phyloP scores from a whole-genome alignment of 2,888 invertebrate genomes.

The Syrista parreyssii region DNA sequence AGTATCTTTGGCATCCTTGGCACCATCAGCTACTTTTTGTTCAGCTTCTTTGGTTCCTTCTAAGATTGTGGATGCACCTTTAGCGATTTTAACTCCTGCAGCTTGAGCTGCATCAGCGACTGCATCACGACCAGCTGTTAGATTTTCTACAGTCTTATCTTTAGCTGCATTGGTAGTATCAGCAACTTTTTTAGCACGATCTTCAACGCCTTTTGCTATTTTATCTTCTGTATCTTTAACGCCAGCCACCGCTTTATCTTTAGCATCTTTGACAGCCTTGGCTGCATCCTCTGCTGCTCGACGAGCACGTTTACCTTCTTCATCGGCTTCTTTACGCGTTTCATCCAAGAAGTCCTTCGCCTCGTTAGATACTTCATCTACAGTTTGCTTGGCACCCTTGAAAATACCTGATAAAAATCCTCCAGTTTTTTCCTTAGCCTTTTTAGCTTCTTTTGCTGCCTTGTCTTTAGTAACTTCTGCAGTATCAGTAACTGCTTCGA shows the following conservation, averaged over 20 bases:
- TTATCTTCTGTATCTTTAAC: constrained; percentile 30
- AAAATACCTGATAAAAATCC: constrained; percentile 28
- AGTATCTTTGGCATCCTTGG: constrained; percentile 27
- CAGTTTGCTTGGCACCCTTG: constrained; percentile 58
- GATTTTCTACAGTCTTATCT: constrained; percentile 57
- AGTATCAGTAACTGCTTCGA: constrained; percentile 17
- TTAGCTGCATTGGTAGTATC: constrained; percentile 69
- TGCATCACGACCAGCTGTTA: constrained; percentile 16
- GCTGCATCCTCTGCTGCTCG: constrained; percentile 39
- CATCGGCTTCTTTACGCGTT: constrained; percentile 39
- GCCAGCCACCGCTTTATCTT: constrained; percentile 21
- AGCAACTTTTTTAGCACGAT: constrained; percentile 62
- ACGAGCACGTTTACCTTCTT: constrained; percentile 49
- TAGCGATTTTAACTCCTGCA: constrained; percentile 64
- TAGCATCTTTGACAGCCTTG: constrained; percentile 19
- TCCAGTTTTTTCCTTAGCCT: constrained; percentile 27
- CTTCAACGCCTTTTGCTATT: constrained; percentile 22
- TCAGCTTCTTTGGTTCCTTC: constrained; percentile 66
- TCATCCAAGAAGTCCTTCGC: constrained; percentile 58
- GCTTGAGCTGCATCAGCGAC: constrained; percentile 66
- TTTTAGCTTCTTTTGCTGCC: constrained; percentile 66
- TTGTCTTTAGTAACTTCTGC: constrained; percentile 17
- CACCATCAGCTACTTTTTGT: constrained; percentile 22
- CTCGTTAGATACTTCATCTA: constrained; percentile 49
- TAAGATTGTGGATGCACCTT: constrained; percentile 65